Evolutionary conservation across 2,113 vertebrate genomes (phyloP), one percentile per base, ranked within the genome.

Genomic region (Pitta sordida): DNA sequence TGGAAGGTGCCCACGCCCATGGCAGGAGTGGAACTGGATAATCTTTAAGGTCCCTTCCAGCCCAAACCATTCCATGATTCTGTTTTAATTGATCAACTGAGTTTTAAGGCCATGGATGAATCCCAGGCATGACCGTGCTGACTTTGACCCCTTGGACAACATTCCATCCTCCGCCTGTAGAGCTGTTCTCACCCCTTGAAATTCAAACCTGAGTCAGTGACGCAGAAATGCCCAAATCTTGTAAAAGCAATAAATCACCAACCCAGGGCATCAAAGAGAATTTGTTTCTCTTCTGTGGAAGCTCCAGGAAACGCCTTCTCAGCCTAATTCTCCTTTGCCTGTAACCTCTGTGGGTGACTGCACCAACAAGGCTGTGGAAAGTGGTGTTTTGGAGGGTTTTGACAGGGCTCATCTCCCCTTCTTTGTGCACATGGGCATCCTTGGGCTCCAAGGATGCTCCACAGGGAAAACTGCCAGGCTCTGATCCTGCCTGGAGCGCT

Each of bases 331-430:
- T 60, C 29, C 4, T 71, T 68, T 51, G 27, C 41, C 51, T 64
- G 7, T 43, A 34, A 77, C 12, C 5, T 77, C 73, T 81, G 74
- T 9, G 6, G 13, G 16, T 63, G 34, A 15, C 11, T 53, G 2
- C 14, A n/a, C 15, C n/a, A 46, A 12, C 0, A 0, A 44, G 14
- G 30, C 13, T 36, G 2, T 4, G 27, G 19, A 27, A 73, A 52
- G 2, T 7, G 7, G 11, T 13, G 3, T 15, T 67, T 59, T 64
- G 24, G 55, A 36, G 52, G 41, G 27, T 69, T 69, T 76, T 30
- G 37, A 27, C 6, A 37, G n/a, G 39, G 27, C 10, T 84, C 15
- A 10, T 56, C 32, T 82, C 15, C 18, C 3, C 1, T 1, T 85
- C 20, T 46, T 58, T 32, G 30, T 24, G 43, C n/a, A 20, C 16